Evolutionary conservation across 2,113 vertebrate species (phyloP), one percentile per base, ranked within the genome.

Genomic region (Rhinogobius similis): DNA sequence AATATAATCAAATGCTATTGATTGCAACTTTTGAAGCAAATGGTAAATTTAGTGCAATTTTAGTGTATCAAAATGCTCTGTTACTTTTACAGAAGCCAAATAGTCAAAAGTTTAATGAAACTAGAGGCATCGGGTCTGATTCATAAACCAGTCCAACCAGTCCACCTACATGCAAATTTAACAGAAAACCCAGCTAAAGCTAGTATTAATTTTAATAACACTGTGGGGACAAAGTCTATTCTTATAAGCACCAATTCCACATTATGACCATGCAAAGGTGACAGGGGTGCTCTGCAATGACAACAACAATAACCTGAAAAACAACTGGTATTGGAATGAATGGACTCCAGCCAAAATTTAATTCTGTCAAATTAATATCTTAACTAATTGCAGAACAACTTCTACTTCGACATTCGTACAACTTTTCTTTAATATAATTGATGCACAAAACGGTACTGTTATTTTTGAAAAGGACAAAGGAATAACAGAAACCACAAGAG

Each of bases 81-180:
- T 1, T 2, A 41, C 38, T 8, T 39, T 8, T 8, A 32, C 29
- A 32, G 3, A 36, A 36, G 23, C 53, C 53, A 58, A 27, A 58
- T 18, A 5, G 14, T 58, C 13, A 58, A 18, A 58, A 9, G 46
- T 18, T 38, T 36, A 36, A 10, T 20, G 14, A n/a, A 27, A 73
- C 56, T 10, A 10, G 8, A 13, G 2, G 11, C 1, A 53, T 48
- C 44, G 24, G 24, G 21, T 41, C 1, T 18, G 16, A 43, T 21
- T 26, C 5, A 14, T 18, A 65, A 76, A 76, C 70, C 29, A 38
- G 80, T 38, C 39, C 0, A 65, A 77, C 82, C 67, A 56, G 79
- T 73, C 48, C 24, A 20, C 11, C 68, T 14, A 23, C 68, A 75
- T 78, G 55, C 27, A 27, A 21, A 11, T 13, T 11, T 18, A 39